Base-by-base conservation (phyloP, 2,888 invertebrate genomes). In the Ischnura elegans region DNA sequence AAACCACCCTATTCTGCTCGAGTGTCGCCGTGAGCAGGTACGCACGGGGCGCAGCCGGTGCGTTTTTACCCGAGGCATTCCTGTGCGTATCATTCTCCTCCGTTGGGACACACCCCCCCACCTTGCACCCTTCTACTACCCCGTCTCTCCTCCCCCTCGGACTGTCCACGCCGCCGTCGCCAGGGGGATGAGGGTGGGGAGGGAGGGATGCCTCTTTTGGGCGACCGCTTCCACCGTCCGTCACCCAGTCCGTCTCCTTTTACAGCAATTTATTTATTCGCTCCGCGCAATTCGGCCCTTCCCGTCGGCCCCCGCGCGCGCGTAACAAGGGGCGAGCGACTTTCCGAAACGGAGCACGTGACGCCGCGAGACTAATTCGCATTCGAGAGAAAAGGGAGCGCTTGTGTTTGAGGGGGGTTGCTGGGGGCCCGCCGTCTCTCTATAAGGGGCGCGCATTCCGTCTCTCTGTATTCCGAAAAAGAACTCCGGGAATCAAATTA, bases 391-490 rank as follows among this genome's bases (percentile, higher is more conserved):
- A 42, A 87, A 76, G n/a, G n/a, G n/a, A n/a, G n/a, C n/a, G n/a
- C n/a, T n/a, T n/a, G n/a, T n/a, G n/a, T n/a, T n/a, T n/a, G n/a
- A n/a, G n/a, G n/a, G n/a, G n/a, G n/a, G n/a, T n/a, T n/a, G n/a
- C 61, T 8, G 51, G 51, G 51, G n/a, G n/a, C 51, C 87, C 13
- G 29, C 16, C n/a, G n/a, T n/a, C n/a, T 36, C 51, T 42, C 55
- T 51, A 87, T 87, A 87, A 42, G 87, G 87, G n/a, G 87, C n/a
- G 21, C 21, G 25, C 55, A 76, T 76, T 5, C 76, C 76, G 76
- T 76, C 76, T 76, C 36, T 25, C 76, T 13, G 2, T 76, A 13
- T 36, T 61, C 61, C 6, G 47, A 61, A 1, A 36, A 6, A 76
- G 29, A 4, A 76, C 29, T 76, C n/a, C 36, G 29, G 29, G 76